Evolutionary conservation across 2,113 vertebrate genomes (phyloP).

Genomic region (Toxostoma redivivum): DNA sequence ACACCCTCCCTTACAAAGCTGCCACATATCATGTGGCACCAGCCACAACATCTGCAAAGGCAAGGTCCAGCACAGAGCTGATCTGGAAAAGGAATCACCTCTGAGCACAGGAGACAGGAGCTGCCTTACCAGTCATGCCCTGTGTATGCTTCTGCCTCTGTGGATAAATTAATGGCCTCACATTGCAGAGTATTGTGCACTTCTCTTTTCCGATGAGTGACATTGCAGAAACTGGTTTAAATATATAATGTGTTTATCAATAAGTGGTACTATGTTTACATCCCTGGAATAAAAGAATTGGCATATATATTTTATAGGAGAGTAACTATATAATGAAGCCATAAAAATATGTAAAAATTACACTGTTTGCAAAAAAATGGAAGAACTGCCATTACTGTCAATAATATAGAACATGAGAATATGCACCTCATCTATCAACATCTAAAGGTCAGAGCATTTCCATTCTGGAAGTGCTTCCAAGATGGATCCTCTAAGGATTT

Average conservation of each 20-base stretch:
- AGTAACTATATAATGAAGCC: neutral
- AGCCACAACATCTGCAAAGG: neutral
- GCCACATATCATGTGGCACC: neutral
- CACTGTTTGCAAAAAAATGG: neutral
- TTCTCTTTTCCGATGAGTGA: neutral
- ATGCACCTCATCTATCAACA: neutral
- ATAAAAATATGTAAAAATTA: neutral
- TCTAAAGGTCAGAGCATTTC: neutral
- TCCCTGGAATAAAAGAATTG: neutral
- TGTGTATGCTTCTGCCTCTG: neutral
- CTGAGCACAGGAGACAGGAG: neutral
- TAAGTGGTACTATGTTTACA: neutral
- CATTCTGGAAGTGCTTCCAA: neutral
- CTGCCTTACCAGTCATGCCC: neutral
- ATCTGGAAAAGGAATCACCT: neutral
- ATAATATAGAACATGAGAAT: neutral
- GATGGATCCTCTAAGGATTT: neutral
- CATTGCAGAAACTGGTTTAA: neutral
- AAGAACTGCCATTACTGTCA: neutral
- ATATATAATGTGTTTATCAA: neutral
- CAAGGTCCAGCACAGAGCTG: neutral
- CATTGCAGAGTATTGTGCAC: neutral
- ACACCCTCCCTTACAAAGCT: neutral
- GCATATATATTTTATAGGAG: neutral
- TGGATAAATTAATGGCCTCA: neutral